Evolutionary conservation across 2,888 invertebrate species (phyloP).

Genomic region (Zelleria hepariella): DNA sequence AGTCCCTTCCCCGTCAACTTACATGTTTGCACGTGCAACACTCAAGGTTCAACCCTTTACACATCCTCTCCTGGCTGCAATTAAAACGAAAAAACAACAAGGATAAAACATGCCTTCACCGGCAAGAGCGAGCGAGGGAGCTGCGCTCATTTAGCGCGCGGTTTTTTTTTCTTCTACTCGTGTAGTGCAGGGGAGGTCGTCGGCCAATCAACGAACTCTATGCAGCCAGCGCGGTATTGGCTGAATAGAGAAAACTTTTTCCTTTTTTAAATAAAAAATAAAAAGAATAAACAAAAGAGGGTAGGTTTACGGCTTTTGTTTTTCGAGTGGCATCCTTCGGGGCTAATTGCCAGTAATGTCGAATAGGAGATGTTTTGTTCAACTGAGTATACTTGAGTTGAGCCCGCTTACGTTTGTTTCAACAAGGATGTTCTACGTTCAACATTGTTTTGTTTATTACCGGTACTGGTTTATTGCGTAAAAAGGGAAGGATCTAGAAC

Average conservation of each 20-base stretch:
- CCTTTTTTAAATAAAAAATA: conserved; percentile 30
- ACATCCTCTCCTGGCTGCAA: conserved; percentile 66
- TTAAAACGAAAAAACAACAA: conserved; percentile 66
- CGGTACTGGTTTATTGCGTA: no score
- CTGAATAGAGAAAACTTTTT: conserved; percentile 65
- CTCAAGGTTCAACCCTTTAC: conserved; percentile 68
- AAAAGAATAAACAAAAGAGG: conserved; percentile 65
- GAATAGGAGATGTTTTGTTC: not conserved
- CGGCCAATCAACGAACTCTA: conserved; percentile 69
- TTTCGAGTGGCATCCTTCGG: conserved; percentile 54
- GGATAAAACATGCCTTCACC: conserved; percentile 23
- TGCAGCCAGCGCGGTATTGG: conserved; percentile 63
- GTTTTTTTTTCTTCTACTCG: conserved; percentile 64
- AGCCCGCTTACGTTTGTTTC: not conserved
- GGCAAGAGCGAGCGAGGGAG: conserved; percentile 44
- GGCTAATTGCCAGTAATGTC: not conserved
- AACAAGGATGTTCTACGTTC: not conserved
- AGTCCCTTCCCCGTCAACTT: conserved; percentile 47
- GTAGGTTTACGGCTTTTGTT: conserved; percentile 70
- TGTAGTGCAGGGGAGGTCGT: conserved; percentile 56
- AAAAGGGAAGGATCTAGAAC: no score
- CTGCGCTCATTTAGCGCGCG: conserved; percentile 63
- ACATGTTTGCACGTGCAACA: conserved; percentile 57
- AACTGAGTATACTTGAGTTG: not conserved
- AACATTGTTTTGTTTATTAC: not conserved